Conservation (phyloP, 2,888 invertebrate genomes). For the Terebella lapidaria region DNA sequence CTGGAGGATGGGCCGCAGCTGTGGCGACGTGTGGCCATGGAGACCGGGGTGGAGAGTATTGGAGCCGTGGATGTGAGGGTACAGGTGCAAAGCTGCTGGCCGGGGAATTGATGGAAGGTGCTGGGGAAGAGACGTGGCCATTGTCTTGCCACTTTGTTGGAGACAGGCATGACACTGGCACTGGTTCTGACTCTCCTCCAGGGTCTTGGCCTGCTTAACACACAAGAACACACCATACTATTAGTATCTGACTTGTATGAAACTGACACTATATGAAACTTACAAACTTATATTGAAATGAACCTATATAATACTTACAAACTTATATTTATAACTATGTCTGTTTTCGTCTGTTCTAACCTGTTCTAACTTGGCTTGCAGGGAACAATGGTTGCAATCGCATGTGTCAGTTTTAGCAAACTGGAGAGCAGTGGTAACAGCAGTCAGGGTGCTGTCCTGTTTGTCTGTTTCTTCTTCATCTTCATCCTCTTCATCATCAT, state of each 20-base stretch:
- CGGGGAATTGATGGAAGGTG: constrained; percentile 36
- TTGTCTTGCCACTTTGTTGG: constrained; percentile 40
- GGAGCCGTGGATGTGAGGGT: constrained; percentile 50
- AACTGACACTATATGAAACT: no score
- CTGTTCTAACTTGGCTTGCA: constrained; percentile 36
- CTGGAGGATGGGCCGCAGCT: constrained; percentile 34
- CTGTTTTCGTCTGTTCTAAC: no score
- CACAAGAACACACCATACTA: no score
- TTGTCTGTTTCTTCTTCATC: constrained; percentile 1
- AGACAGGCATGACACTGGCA: constrained; percentile 51
- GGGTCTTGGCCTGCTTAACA: constrained; percentile 1
- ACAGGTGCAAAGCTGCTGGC: constrained; percentile 45
- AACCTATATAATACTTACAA: no score
- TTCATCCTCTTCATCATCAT: constrained; percentile 15
- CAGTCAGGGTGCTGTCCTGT: not conserved
- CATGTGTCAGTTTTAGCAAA: constrained; percentile 19
- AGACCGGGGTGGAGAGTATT: constrained; percentile 15
- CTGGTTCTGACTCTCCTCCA: constrained; percentile 28
- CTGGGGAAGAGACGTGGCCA: constrained; percentile 44
- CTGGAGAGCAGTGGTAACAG: not conserved
- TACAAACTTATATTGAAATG: no score
- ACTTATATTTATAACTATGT: no score
- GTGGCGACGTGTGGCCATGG: constrained; percentile 17
- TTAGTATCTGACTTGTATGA: no score
- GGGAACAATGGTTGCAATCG: constrained; percentile 43